Conservation (phyloP, 2,113 vertebrate species). For the Camelus dromedarius region DNA sequence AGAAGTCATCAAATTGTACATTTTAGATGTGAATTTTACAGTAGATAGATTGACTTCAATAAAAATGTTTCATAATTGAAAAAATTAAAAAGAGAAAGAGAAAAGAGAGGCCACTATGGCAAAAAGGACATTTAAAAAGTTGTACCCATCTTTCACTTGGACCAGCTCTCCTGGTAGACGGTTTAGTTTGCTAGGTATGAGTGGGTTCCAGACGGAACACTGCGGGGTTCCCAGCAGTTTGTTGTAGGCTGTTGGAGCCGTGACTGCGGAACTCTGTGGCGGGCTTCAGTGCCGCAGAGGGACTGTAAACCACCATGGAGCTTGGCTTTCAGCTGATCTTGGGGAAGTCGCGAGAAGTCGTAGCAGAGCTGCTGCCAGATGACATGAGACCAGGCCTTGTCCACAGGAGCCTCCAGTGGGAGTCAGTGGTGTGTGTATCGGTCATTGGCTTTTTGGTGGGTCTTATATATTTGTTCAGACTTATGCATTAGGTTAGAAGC, state of each 20-base stretch:
- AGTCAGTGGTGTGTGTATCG: conserved; percentile 40
- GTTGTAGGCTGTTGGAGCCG: neutral
- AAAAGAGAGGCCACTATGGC: neutral
- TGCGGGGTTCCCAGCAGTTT: neutral
- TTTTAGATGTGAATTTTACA: neutral
- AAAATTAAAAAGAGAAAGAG: neutral
- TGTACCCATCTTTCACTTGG: neutral
- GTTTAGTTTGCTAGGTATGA: neutral
- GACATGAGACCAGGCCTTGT: conserved; percentile 15
- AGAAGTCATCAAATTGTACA: neutral
- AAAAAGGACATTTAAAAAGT: neutral
- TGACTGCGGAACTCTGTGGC: neutral
- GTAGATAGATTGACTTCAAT: neutral
- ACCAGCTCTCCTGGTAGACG: neutral
- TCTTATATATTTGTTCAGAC: conserved; percentile 59
- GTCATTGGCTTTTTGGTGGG: conserved; percentile 58
- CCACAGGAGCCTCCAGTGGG: conserved; percentile 10
- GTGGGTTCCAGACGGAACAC: conserved; percentile 10
- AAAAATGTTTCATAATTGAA: neutral
- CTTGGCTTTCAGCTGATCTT: neutral
- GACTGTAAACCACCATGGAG: neutral
- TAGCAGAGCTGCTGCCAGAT: conserved; percentile 50
- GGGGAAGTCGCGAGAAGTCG: conserved; percentile 50
- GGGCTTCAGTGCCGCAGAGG: neutral
- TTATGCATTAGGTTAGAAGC: conserved; percentile 40